Base-by-base conservation (phyloP, 1,140 invertebrate species). In the Hirudo medicinalis region DNA sequence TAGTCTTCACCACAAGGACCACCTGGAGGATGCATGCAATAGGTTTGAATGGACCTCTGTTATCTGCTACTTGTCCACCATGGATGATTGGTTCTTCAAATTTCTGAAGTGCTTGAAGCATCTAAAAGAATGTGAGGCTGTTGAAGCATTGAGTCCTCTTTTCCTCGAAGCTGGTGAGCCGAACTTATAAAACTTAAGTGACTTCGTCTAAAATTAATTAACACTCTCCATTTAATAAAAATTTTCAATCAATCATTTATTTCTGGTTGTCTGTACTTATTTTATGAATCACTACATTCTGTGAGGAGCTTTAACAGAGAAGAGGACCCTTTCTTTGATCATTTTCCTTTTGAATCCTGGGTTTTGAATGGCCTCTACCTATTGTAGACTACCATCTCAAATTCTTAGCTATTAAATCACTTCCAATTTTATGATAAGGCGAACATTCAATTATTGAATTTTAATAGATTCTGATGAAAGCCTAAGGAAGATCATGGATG, bases 41-140 rank as follows among this genome's bases (percentile, higher is more conserved):
- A 49, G 11, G 11, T 49, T 8, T 13, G 13, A 49, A 49, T 49
- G 43, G 43, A 49, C 43, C 3, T 5, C 43, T 49, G 43, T 17
- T 11, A 49, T 49, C 11, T 49, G 43, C 15, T 49, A 49, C 43
- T 49, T 49, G 5, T 49, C 43, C 43, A 49, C 43, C 57, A 63
- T 25, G 29, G 57, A 63, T 22, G 29, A n/a, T 63, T 63, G 57
- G 57, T 63, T 63, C 57, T 63, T 63, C 11, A 32, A 13, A 63
- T 63, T 63, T 13, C 22, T 63, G 22, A 63, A 63, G 20, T 63
- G 57, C 29, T 32, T 63, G 57, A 63, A 63, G 17, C 4, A 63
- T 13, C 22, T 63, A 32, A 63, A 63, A 63, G 57, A 63, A 32
- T 11, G 11, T 13, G 57, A 63, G 17, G 57, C 57, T 15, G 11